phyloP scores from a whole-genome alignment of 2,113 vertebrate genomes.

The Herpailurus yagouaroundi region DNA sequence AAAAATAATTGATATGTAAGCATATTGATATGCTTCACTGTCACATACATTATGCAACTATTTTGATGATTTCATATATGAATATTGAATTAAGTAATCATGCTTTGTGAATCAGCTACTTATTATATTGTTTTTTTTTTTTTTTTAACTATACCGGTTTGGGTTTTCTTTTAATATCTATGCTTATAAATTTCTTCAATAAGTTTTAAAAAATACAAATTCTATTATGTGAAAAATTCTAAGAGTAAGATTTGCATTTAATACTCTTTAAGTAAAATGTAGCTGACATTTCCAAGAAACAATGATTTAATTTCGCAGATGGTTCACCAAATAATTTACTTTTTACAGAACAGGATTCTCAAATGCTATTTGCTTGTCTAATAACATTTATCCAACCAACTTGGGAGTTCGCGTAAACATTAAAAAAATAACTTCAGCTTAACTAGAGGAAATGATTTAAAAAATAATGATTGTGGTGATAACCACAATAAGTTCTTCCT shows the following conservation, averaged over 20 bases:
- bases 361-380: background rate
- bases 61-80: background rate
- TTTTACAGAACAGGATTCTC: background rate
- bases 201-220: background rate
- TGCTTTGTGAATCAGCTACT: background rate
- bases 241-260: background rate
- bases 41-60: background rate
- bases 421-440: background rate
- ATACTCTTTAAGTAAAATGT: background rate
- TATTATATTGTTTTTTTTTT: background rate
- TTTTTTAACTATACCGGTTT: background rate
- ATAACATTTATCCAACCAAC: slow-evolving; percentile 21
- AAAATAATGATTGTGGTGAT: background rate
- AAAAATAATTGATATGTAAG: background rate
- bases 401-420: background rate
- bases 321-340: slow-evolving; percentile 39
- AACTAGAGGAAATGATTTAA: background rate
- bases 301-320: background rate
- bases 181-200: background rate
- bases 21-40: background rate
- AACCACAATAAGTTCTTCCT: background rate
- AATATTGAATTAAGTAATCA: slow-evolving; percentile 1
- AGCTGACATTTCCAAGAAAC: background rate
- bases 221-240: background rate
- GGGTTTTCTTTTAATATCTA: background rate